Percentiles rank a stretch among this genome's conserved stretches.
phyloP scores from a whole-genome alignment of 2,113 vertebrate species.

The Elachura formosa region DNA sequence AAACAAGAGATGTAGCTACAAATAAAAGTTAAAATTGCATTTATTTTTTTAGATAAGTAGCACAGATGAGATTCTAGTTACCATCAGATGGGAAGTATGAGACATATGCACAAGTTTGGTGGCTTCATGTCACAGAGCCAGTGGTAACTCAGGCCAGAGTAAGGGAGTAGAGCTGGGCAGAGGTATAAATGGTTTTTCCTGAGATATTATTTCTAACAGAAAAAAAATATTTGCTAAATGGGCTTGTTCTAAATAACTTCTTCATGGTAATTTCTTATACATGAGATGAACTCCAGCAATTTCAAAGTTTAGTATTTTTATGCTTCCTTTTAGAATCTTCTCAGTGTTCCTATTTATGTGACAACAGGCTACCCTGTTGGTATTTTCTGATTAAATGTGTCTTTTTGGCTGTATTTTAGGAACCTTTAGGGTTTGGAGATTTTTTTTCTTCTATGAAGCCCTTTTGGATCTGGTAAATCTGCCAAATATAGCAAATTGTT shows the following conservation, averaged over 20 bases:
- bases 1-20: not conserved
- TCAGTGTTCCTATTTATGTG: not conserved
- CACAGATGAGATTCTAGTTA: not conserved
- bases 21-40: not conserved
- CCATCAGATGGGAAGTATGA: not conserved
- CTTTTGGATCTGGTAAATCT: not conserved
- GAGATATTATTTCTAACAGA: not conserved
- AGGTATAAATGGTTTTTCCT: not conserved
- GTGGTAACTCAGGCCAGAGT: not conserved
- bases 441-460: not conserved
- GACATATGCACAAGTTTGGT: not conserved
- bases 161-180: not conserved
- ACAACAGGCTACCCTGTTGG: no score
- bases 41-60: no score
- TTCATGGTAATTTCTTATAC: not conserved
- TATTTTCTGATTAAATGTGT: not conserved
- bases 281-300: not conserved
- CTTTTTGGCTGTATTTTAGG: not conserved
- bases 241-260: not conserved
- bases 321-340: not conserved
- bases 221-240: not conserved
- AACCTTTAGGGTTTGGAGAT: fast-evolving
- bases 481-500: not conserved
- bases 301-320: not conserved
- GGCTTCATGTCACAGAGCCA: not conserved